These are phyloP conservation scores for Tetragnatha versicolor DNA, from an alignment of 1,140 invertebrate genomes.

Conservation along the genomic window DNA sequence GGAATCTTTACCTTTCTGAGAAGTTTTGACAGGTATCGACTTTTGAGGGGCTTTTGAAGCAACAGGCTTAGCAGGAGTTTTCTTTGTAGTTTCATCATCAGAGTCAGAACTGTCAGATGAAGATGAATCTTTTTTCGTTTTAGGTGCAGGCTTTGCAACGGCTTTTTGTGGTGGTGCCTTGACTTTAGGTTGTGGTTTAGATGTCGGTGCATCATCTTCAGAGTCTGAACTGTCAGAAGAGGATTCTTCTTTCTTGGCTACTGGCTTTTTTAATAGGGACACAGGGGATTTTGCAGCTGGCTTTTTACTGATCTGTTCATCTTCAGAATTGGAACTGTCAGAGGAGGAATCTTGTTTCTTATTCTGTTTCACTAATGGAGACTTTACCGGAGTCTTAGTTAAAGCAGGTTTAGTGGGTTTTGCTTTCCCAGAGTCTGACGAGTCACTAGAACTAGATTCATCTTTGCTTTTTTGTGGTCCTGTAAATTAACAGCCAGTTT, in stretches of 20 bases:
- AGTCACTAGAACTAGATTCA: too few species aligned
- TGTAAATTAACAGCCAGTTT: too few species aligned
- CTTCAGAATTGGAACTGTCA: constrained; percentile 3
- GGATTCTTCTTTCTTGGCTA: not conserved
- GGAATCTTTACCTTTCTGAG: not conserved
- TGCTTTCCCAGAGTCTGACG: too few species aligned
- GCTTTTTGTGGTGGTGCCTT: not conserved
- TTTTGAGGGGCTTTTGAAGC: too few species aligned
- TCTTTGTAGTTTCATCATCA: not conserved
- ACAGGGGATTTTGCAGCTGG: too few species aligned
- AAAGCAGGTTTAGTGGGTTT: too few species aligned
- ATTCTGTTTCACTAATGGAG: too few species aligned
- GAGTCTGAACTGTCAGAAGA: constrained; percentile 27
- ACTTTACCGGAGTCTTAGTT: not conserved
- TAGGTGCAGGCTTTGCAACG: not conserved
- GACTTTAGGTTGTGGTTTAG: not conserved
- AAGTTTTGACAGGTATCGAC: too few species aligned
- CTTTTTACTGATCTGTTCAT: not conserved
- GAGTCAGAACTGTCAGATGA: constrained; percentile 11
- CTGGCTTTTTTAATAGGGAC: not conserved
- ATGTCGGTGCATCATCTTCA: not conserved
- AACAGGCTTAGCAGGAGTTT: constrained; percentile 8
- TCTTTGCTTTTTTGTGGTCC: too few species aligned
- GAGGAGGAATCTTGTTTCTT: too few species aligned
- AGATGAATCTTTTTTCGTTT: not conserved